Evolutionary conservation across 2,113 vertebrate genomes (phyloP).

Genomic region (Neodontobutis hainanensis): DNA sequence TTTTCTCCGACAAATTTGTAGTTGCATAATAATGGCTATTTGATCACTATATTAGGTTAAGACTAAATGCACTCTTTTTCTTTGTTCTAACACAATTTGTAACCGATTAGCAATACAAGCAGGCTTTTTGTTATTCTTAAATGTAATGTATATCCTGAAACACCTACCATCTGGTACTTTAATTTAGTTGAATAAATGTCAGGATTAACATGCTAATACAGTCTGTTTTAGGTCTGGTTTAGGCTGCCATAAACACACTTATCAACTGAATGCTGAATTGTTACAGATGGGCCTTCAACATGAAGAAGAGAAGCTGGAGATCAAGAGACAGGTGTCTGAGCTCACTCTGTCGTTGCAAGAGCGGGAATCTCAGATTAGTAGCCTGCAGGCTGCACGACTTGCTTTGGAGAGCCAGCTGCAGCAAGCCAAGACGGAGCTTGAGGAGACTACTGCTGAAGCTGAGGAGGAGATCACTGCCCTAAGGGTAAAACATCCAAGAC

Average conservation of each 20-base stretch:
- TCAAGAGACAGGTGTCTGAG: constrained; percentile 95
- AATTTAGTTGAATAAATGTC: constrained; percentile 6
- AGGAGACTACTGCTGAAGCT: constrained; percentile 96
- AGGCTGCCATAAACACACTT: not conserved
- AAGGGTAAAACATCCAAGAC: constrained; percentile 81
- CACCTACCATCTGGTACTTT: not conserved
- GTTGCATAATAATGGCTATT: constrained; percentile 6
- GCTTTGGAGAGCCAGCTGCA: constrained; percentile 95
- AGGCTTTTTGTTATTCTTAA: not conserved
- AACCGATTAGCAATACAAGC: not conserved
- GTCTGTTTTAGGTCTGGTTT: constrained; percentile 9
- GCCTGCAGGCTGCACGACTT: constrained; percentile 89
- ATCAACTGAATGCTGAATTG: constrained; percentile 12
- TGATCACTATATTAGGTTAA: constrained; percentile 4
- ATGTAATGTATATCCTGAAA: constrained; percentile 1
- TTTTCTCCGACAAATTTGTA: constrained; percentile 7
- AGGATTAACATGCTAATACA: constrained; percentile 20
- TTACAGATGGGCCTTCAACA: constrained; percentile 92
- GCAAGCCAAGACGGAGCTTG: constrained; percentile 95
- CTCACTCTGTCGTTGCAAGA: constrained; percentile 95
- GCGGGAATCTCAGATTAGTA: constrained; percentile 93
- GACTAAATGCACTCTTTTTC: not conserved
- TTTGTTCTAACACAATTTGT: not conserved
- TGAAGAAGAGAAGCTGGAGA: constrained; percentile 95
- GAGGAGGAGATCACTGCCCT: constrained; percentile 98